Conservation (phyloP, 2,113 vertebrate species). For the Protobothrops flavoviridis region DNA sequence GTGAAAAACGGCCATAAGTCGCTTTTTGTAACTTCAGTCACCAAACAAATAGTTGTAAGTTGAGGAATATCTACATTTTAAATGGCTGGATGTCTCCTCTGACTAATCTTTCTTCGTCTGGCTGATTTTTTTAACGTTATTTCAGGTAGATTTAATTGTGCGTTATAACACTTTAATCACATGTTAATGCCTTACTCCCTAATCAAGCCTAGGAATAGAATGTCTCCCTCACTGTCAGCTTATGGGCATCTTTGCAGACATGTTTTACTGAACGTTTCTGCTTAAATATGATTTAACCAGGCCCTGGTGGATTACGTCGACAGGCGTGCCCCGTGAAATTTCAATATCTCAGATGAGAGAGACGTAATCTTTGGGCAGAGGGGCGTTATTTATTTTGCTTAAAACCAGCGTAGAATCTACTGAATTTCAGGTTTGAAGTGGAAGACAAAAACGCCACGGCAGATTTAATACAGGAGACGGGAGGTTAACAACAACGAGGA, state of each 20-base stretch:
- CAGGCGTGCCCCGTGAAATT: background rate
- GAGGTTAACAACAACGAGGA: background rate
- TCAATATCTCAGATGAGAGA: background rate
- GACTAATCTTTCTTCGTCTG: background rate
- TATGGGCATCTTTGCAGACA: background rate
- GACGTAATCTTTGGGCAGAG: background rate
- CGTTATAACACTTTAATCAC: background rate
- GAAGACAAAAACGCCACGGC: background rate
- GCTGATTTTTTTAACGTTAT: background rate
- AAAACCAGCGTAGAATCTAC: background rate
- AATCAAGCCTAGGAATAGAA: background rate
- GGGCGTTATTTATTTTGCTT: background rate
- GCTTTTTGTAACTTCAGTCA: background rate
- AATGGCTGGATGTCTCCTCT: background rate
- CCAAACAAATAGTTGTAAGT: background rate
- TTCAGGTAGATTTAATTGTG: background rate
- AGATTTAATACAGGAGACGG: background rate
- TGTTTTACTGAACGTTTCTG: background rate
- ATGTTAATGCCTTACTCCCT: background rate
- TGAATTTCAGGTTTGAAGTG: background rate
- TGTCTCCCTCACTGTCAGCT: background rate
- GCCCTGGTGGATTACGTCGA: background rate
- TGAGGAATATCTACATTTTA: background rate
- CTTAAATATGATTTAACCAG: background rate
- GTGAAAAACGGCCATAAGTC: too few relatives aligned